Percentiles rank a stretch among this genome's conserved stretches.
phyloP scores from a whole-genome alignment of 2,797 vertebrate species.

The Gallinago stenura region DNA sequence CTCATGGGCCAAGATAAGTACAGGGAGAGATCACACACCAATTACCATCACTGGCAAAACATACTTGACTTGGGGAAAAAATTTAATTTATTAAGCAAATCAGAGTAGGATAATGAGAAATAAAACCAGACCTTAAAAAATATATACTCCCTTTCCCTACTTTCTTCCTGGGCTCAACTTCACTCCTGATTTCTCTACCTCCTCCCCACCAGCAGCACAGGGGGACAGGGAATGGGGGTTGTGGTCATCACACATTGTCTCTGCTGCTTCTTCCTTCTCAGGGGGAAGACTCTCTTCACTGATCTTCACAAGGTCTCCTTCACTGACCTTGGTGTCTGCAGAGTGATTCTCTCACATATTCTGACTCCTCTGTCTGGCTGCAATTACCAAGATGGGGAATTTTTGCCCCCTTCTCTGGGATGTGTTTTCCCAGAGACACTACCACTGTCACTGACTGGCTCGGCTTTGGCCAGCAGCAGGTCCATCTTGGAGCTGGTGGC shows the following conservation, averaged over 20 bases:
- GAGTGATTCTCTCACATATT: background rate
- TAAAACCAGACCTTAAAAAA: background rate
- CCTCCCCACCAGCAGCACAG: background rate
- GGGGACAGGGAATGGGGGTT: background rate
- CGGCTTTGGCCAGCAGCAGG: background rate
- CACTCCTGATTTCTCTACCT: background rate
- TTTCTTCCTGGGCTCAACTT: background rate
- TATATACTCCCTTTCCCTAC: background rate
- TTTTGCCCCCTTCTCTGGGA: background rate
- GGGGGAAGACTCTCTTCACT: background rate
- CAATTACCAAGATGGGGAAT: background rate
- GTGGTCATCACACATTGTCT: background rate
- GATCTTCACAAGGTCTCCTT: background rate
- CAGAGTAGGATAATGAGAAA: background rate
- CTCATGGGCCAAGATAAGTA: background rate
- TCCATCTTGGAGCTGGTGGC: background rate
- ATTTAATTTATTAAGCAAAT: background rate
- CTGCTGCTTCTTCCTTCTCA: background rate
- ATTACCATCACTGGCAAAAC: background rate
- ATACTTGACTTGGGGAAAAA: background rate
- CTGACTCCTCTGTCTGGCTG: background rate
- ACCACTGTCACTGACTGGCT: background rate
- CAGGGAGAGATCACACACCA: background rate
- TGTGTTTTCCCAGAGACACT: background rate
- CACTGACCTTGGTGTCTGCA: background rate